Percentiles rank a stretch among this genome's conserved stretches.
Evolutionary conservation across 2,113 vertebrate species (phyloP).

Genomic region (Dascyllus trimaculatus): DNA sequence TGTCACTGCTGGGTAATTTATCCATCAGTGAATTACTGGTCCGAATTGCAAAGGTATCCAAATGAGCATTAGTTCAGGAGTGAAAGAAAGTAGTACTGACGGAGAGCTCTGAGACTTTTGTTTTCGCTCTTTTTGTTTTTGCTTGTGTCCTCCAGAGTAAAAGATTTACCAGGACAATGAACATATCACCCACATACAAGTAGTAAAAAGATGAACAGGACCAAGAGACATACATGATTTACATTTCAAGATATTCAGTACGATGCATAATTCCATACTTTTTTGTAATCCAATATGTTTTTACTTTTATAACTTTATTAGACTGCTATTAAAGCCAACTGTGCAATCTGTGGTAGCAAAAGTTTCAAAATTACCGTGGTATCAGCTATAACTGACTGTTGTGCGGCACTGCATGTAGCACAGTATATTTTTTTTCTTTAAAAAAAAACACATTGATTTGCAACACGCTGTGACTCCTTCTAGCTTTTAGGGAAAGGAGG

Average conservation of each 20-base stretch:
- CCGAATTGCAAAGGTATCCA: too few relatives aligned
- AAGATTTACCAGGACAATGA: background rate
- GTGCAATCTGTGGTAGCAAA: background rate
- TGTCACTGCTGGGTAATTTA: background rate
- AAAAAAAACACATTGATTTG: background rate
- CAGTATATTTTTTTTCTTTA: background rate
- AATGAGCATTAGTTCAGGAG: too few relatives aligned
- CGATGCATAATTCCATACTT: background rate
- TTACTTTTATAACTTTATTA: background rate
- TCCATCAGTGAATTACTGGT: background rate
- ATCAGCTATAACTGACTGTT: background rate
- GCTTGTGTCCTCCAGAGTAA: background rate
- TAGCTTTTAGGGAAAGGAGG: conserved; percentile 36
- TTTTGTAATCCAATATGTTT: background rate
- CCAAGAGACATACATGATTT: too few relatives aligned
- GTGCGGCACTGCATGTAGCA: background rate
- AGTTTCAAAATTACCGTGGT: background rate
- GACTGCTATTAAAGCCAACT: background rate
- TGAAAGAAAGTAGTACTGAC: background rate
- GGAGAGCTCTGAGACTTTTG: background rate
- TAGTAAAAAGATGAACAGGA: background rate
- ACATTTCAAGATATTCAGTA: background rate
- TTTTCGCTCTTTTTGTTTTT: conserved; percentile 7
- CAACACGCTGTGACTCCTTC: conserved; percentile 29
- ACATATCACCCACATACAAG: background rate